Conservation (phyloP, 2,888 invertebrate genomes). For the Zonitis immaculata region DNA sequence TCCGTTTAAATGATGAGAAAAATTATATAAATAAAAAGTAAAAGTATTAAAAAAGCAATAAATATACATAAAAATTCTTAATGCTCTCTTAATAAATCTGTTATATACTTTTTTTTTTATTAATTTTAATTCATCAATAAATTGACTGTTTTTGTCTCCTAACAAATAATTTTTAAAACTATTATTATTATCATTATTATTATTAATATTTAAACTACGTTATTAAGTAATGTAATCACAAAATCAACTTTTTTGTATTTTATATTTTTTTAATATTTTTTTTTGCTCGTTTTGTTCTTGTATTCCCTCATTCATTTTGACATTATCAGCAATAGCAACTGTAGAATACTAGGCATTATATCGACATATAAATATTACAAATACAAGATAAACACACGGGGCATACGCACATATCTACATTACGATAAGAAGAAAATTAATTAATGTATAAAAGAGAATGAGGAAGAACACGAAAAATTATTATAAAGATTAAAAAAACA, state of each 20-base stretch:
- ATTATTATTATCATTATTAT: too few relatives aligned
- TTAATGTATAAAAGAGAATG: not conserved
- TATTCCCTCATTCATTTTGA: constrained; percentile 7
- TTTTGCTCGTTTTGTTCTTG: constrained; percentile 14
- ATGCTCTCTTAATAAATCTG: constrained; percentile 11
- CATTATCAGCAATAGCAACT: constrained; percentile 19
- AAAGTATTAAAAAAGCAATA: constrained; percentile 9
- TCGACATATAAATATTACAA: not conserved
- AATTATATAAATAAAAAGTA: constrained; percentile 2
- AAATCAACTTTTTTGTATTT: constrained; percentile 12
- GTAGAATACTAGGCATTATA: constrained; percentile 17
- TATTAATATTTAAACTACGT: too few relatives aligned
- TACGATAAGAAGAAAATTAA: not conserved
- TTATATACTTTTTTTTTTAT: constrained; percentile 1
- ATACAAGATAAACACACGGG: constrained; percentile 1
- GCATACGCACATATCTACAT: not conserved
- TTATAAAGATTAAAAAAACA: not conserved
- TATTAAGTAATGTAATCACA: constrained; percentile 7
- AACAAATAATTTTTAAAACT: constrained; percentile 1
- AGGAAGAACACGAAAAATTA: not conserved
- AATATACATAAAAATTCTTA: constrained; percentile 9
- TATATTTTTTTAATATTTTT: constrained; percentile 9
- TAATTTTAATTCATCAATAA: not conserved
- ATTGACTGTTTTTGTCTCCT: not conserved
- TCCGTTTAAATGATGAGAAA: constrained; percentile 5